Base-by-base conservation (phyloP, 2,888 invertebrate genomes). In the Cotesia congregata region DNA sequence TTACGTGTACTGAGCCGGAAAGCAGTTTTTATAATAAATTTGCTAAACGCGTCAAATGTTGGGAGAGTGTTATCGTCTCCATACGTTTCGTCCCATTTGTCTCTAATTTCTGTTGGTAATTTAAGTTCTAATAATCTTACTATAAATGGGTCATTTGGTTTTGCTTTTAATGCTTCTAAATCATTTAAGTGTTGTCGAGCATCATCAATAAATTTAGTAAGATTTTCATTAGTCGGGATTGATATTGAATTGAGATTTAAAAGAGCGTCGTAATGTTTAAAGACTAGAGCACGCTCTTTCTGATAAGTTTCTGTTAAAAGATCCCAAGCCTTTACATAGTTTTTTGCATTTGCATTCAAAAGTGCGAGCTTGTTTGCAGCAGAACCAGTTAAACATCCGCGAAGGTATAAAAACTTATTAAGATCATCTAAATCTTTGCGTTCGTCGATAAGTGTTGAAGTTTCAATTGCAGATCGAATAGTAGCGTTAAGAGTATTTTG, bases 291-390 rank as follows among this genome's bases (percentile, higher is more conserved):
- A 1, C 61, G 61, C 12, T 61, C 15, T 61, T 61, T 61, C 61
- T 61, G 5, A 61, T 61, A 15, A 61, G 12, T 2, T 61, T 61
- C 61, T 5, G 15, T 15, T 61, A 61, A 61, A 61, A 61, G 12
- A 1, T 0, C 3, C 61, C 61, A 61, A 5, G 15, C 61, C 12
- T 15, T 61, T 5, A 1, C 2, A 61, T 61, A 61, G 12, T 61
- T 61, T 15, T 61, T 3, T 61, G 61, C 61, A 15, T 3, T 61
- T 15, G 61, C 74, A 7, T 76, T 71, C 59, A 71, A 77, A n/a
- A 76, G 7, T 7, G 74, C 64, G 5, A 80, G 41, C 9, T 78
- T 78, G 9, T 76, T 76, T 1, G 71, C 38, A 0, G 80, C 79
- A 3, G 72, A 70, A 1, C 79, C 79, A 6, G 67, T 65, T 17